Conservation (phyloP, 2,888 invertebrate species). For the Sicus ferrugineus region DNA sequence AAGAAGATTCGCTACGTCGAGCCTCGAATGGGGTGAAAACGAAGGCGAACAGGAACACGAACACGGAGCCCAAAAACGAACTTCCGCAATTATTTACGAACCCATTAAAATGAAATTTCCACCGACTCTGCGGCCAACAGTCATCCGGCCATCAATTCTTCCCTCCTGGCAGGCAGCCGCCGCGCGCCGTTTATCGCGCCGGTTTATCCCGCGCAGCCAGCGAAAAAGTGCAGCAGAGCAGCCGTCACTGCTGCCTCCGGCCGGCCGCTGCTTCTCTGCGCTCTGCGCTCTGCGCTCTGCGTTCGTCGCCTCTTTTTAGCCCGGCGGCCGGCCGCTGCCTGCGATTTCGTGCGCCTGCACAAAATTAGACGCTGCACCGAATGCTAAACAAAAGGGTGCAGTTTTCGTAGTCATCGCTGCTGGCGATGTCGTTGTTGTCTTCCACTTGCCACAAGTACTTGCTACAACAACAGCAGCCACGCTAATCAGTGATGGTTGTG, state of each 20-base stretch:
- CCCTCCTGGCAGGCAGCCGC: too few species aligned
- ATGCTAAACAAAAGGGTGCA: slow-evolving; percentile 27
- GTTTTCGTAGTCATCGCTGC: not conserved
- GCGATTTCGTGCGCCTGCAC: slow-evolving; percentile 12
- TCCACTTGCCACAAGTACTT: not conserved
- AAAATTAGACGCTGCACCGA: slow-evolving; percentile 23
- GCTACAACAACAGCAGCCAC: slow-evolving; percentile 21
- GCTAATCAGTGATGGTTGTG: slow-evolving; percentile 7
- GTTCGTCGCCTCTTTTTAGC: not conserved
- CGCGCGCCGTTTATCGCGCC: too few species aligned
- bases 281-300: not conserved
- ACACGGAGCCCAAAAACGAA: slow-evolving; percentile 47
- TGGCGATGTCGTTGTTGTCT: slow-evolving; percentile 4
- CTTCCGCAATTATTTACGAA: slow-evolving; percentile 57
- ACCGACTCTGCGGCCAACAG: not conserved
- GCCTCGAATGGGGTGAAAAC: slow-evolving; percentile 5
- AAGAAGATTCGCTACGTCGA: slow-evolving; percentile 41
- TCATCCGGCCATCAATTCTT: not conserved
- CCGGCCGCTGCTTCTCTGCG: not conserved
- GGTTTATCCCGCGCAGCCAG: not conserved
- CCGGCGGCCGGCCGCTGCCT: not conserved
- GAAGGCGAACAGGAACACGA: slow-evolving; percentile 37
- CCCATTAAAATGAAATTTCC: slow-evolving; percentile 44
- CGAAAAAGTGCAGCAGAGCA: slow-evolving; percentile 9
- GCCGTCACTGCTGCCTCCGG: not conserved